Conservation (phyloP, 2,888 invertebrate species). For the Elegia similella region DNA sequence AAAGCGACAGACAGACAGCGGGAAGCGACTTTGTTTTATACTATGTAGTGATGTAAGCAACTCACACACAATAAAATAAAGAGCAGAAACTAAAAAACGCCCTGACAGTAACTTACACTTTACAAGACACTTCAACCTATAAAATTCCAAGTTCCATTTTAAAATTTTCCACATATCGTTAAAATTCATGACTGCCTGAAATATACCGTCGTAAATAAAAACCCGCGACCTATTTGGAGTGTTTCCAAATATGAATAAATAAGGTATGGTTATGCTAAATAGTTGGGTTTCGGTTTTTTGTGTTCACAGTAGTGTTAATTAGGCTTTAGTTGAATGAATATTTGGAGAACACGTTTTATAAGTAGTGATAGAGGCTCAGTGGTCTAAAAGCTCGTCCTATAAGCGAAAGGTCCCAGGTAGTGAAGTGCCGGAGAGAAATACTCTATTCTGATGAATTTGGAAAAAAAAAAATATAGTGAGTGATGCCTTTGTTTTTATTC, state of each 20-base stretch:
- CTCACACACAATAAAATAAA: too few relatives aligned
- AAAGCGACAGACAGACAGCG: too few relatives aligned
- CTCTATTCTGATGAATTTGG: too few relatives aligned
- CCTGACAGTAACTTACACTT: background rate
- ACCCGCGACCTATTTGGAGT: slow-evolving; percentile 63
- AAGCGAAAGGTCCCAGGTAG: too few relatives aligned
- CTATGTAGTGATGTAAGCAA: too few relatives aligned
- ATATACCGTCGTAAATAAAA: slow-evolving; percentile 59
- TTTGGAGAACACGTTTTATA: too few relatives aligned
- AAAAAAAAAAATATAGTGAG: too few relatives aligned
- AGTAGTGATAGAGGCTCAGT: background rate
- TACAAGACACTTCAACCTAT: background rate
- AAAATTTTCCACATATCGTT: slow-evolving; percentile 40
- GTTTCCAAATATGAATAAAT: slow-evolving; percentile 66
- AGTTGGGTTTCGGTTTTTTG: slow-evolving; percentile 6
- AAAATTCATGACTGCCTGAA: slow-evolving; percentile 52
- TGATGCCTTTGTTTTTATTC: too few relatives aligned
- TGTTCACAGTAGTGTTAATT: background rate
- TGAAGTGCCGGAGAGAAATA: too few relatives aligned
- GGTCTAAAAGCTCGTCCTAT: too few relatives aligned
- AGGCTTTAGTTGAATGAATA: background rate
- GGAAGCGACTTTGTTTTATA: too few relatives aligned
- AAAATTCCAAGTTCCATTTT: slow-evolving; percentile 23
- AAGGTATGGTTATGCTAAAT: slow-evolving; percentile 21
- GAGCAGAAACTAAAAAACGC: background rate